phyloP scores from a whole-genome alignment of 2,797 vertebrate species.

The Craterocephalus amniculus region DNA sequence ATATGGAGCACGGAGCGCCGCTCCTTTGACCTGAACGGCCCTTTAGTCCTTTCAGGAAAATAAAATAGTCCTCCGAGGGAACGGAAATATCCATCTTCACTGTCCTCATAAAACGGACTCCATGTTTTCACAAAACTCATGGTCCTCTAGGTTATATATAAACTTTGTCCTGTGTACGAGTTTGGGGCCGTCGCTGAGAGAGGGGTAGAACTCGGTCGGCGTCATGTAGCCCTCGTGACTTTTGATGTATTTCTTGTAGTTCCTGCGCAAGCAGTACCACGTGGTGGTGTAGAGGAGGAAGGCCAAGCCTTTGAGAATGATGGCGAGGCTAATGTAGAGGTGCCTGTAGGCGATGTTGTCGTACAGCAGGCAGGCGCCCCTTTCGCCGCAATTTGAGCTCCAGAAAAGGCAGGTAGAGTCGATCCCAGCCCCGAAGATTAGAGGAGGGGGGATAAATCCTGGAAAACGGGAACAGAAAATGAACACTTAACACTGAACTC shows the following conservation, averaged over 20 bases:
- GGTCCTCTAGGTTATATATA: constrained; percentile 98
- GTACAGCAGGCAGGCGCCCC: constrained; percentile 93
- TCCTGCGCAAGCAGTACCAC: constrained; percentile 94
- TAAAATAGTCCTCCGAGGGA: constrained; percentile 50
- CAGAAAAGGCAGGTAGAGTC: constrained; percentile 98
- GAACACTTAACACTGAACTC: background rate
- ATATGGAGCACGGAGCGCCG: constrained; percentile 41
- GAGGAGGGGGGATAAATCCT: constrained; percentile 98
- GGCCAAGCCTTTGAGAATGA: constrained; percentile 92
- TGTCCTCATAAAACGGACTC: constrained; percentile 93
- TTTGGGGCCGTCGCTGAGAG: constrained; percentile 89
- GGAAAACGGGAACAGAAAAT: constrained; percentile 13
- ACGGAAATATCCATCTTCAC: constrained; percentile 35
- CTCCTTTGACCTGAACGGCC: constrained; percentile 51
- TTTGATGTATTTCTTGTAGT: constrained; percentile 97
- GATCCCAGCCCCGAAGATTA: constrained; percentile 97
- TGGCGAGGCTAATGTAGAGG: constrained; percentile 96
- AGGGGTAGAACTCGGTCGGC: constrained; percentile 93
- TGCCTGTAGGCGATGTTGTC: constrained; percentile 93
- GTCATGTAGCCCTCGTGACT: constrained; percentile 90
- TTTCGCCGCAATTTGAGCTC: constrained; percentile 93
- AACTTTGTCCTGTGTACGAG: constrained; percentile 93
- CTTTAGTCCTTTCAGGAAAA: constrained; percentile 56
- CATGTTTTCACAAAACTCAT: constrained; percentile 98
- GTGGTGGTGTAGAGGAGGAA: constrained; percentile 96